Evolutionary conservation across 2,888 invertebrate genomes (phyloP).

Genomic region (Rhagonycha fulva): DNA sequence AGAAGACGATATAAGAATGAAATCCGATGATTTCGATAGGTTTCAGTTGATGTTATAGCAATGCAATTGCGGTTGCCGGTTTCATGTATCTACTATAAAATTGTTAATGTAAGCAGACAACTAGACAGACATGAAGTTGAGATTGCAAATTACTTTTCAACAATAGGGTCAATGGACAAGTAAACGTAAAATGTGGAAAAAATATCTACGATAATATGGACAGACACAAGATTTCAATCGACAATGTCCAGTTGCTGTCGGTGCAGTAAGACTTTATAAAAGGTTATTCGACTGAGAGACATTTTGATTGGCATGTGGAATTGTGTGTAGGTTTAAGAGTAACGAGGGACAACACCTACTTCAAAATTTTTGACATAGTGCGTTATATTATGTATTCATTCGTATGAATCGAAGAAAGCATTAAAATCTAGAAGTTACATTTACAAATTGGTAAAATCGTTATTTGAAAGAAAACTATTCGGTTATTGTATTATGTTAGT

Average conservation of each 20-base stretch:
- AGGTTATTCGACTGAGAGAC: background rate
- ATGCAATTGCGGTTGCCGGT: constrained; percentile 14
- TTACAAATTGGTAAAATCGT: background rate
- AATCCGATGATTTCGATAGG: constrained; percentile 4
- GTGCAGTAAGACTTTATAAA: background rate
- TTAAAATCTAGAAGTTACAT: no score
- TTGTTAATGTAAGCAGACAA: constrained; percentile 22
- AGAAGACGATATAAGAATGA: background rate
- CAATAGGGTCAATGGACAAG: constrained; percentile 41
- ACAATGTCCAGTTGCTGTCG: background rate
- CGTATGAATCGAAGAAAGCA: background rate
- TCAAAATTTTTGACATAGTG: background rate
- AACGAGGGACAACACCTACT: background rate
- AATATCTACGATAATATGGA: background rate
- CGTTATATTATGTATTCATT: background rate
- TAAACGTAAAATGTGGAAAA: background rate
- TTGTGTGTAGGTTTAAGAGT: background rate
- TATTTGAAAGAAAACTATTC: background rate
- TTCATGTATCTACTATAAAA: constrained; percentile 23
- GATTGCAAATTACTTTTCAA: constrained; percentile 42
- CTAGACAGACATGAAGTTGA: constrained; percentile 39
- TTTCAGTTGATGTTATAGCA: constrained; percentile 9
- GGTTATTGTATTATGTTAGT: background rate
- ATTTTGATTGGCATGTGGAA: background rate
- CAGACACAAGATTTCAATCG: background rate